Percentiles rank a stretch among this genome's conserved stretches.
These are phyloP conservation scores for Megaceryle torquata DNA, from an alignment of 2,113 vertebrate species.

Conservation along the genomic window DNA sequence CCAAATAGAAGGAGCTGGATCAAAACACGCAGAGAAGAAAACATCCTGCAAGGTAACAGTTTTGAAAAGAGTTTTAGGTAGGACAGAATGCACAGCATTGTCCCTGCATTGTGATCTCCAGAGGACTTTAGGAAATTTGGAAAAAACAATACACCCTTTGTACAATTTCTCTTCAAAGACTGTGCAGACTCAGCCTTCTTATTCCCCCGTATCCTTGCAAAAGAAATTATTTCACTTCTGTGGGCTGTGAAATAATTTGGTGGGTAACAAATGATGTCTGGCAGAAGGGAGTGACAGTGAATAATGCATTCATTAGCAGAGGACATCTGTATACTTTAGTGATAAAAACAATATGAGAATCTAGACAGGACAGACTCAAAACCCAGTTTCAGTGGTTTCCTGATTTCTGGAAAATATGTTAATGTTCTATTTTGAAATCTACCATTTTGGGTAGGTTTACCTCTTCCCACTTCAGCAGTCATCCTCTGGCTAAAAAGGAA, in stretches of 20 bases:
- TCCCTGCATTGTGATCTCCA: not conserved
- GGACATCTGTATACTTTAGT: not conserved
- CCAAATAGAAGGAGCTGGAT: not conserved
- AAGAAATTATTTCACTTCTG: not conserved
- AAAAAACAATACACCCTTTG: not conserved
- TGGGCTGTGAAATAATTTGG: not conserved
- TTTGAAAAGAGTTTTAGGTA: not conserved
- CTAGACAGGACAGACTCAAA: not conserved
- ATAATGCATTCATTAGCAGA: not conserved
- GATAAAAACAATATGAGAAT: not conserved
- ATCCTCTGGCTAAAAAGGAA: not conserved
- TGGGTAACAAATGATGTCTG: not conserved
- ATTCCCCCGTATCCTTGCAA: not conserved
- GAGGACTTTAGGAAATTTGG: not conserved
- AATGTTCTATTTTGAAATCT: not conserved
- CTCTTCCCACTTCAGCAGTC: not conserved
- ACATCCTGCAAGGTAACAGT: not conserved
- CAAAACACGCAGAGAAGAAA: not conserved
- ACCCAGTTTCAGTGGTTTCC: not conserved
- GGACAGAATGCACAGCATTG: not conserved
- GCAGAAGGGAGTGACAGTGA: not conserved
- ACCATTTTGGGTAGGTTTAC: not conserved
- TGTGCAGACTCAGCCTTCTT: not conserved
- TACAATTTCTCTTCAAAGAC: not conserved
- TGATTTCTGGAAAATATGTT: not conserved